These are phyloP conservation scores for Timandra comae DNA, from an alignment of 2,888 invertebrate species.

Conservation along the genomic window DNA sequence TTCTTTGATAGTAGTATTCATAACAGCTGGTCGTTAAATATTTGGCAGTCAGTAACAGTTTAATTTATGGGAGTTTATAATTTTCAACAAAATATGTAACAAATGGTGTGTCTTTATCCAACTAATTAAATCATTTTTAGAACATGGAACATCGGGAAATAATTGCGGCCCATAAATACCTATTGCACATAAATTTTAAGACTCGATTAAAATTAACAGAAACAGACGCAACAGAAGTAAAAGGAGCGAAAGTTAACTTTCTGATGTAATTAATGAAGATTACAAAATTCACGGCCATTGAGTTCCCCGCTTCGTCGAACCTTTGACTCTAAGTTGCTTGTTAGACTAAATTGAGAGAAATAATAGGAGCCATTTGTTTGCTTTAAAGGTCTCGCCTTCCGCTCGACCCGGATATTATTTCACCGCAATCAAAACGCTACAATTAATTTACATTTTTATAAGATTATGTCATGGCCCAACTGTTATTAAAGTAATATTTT, in stretches of 20 bases:
- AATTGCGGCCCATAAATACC: not conserved
- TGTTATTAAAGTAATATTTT: slow-evolving; percentile 8
- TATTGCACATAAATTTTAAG: slow-evolving; percentile 7
- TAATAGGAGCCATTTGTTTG: slow-evolving; percentile 73
- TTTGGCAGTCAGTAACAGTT: too few relatives aligned
- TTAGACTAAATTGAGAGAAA: slow-evolving; percentile 75
- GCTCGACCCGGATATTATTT: slow-evolving; percentile 46
- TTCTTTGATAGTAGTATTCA: too few relatives aligned
- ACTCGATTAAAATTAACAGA: slow-evolving; percentile 41
- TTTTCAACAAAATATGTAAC: too few relatives aligned
- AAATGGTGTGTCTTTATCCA: too few relatives aligned
- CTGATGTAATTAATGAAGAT: slow-evolving; percentile 73
- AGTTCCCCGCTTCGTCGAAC: slow-evolving; percentile 68
- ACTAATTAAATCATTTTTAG: too few relatives aligned
- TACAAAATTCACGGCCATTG: slow-evolving; percentile 75
- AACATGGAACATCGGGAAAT: not conserved
- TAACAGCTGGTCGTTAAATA: too few relatives aligned
- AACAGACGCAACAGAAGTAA: slow-evolving; percentile 54
- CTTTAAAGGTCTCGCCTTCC: slow-evolving; percentile 59
- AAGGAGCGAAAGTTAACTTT: slow-evolving; percentile 56
- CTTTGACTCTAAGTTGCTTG: slow-evolving; percentile 71
- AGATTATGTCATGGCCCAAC: slow-evolving; percentile 1
- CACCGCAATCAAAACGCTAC: slow-evolving; percentile 39
- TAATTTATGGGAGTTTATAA: too few relatives aligned
- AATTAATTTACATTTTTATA: slow-evolving; percentile 12